These are phyloP conservation scores for Diloba caeruleocephala DNA, from an alignment of 2,888 invertebrate species.

Conservation along the genomic window DNA sequence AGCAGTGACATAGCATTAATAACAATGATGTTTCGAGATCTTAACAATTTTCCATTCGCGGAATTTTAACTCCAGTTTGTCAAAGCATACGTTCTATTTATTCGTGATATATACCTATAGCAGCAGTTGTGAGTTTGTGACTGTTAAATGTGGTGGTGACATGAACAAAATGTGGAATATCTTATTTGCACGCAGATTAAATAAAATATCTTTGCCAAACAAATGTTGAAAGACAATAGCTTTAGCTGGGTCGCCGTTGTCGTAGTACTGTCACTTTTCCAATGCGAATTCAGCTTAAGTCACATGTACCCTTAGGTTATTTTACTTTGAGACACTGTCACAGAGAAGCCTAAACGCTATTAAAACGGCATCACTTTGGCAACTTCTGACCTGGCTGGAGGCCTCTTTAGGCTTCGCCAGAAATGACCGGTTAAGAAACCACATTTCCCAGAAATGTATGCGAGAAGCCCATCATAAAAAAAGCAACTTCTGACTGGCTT, in stretches of 20 bases:
- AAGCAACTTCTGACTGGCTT: too few relatives aligned
- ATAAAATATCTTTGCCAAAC: constrained; percentile 33
- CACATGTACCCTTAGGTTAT: too few relatives aligned
- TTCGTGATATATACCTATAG: constrained; percentile 46
- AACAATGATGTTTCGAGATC: background rate
- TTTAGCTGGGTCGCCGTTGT: background rate
- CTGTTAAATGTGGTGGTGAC: constrained; percentile 21
- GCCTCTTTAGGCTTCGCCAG: too few relatives aligned
- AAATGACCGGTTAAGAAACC: too few relatives aligned
- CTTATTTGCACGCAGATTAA: constrained; percentile 24
- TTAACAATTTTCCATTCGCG: constrained; percentile 1
- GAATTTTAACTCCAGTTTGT: constrained; percentile 4
- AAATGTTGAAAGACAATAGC: constrained; percentile 20
- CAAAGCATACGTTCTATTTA: constrained; percentile 5
- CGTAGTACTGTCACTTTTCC: too few relatives aligned
- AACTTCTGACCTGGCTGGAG: too few relatives aligned
- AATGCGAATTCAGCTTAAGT: too few relatives aligned
- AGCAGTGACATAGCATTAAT: background rate
- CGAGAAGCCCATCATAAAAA: too few relatives aligned
- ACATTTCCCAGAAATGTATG: too few relatives aligned
- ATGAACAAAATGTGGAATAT: constrained; percentile 19
- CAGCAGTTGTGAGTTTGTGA: constrained; percentile 13
- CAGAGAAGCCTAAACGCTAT: too few relatives aligned
- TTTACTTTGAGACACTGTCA: too few relatives aligned
- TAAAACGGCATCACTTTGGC: too few relatives aligned